Percentiles rank a stretch among this genome's conserved stretches.
Evolutionary conservation across 2,797 vertebrate genomes (phyloP).

Genomic region (Karalla daura): DNA sequence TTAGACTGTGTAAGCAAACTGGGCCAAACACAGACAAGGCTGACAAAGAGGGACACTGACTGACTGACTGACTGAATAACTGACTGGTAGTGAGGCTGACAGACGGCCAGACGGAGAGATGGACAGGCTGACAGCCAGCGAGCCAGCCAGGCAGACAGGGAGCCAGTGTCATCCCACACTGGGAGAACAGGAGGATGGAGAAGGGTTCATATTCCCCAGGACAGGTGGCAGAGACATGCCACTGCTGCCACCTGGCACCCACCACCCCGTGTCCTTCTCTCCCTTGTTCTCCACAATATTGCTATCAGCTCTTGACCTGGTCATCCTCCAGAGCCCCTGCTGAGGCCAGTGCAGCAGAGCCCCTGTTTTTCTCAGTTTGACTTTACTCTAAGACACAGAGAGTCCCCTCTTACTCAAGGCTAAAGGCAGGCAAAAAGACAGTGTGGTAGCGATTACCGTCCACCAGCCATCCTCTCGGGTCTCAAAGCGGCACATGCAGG

Average conservation of each 20-base stretch:
- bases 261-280: conserved; percentile 45
- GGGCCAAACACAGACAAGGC: conserved; percentile 45
- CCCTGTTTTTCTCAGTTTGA: conserved; percentile 42
- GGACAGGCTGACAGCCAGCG: conserved; percentile 69
- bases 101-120: conserved; percentile 72
- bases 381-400: conserved; percentile 36
- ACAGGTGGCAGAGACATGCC: conserved; percentile 80
- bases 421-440: conserved; percentile 46
- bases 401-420: conserved; percentile 38
- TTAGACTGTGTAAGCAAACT: conserved; percentile 35
- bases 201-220: conserved; percentile 77
- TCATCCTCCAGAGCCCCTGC: conserved; percentile 51
- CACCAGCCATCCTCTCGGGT: conserved; percentile 22
- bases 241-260: conserved; percentile 78
- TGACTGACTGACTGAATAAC: conserved; percentile 37
- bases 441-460: conserved; percentile 40
- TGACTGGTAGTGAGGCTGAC: conserved; percentile 60
- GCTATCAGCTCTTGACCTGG: conserved; percentile 71
- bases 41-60: conserved; percentile 42
- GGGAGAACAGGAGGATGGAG: conserved; percentile 75
- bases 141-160: conserved; percentile 69
- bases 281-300: conserved; percentile 66
- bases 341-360: conserved; percentile 30
- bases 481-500: conserved; percentile 51
- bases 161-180: conserved; percentile 68